Evolutionary conservation across 2,113 vertebrate species (phyloP), one percentile per base, ranked within the genome.

Genomic region (Clinocottus analis): DNA sequence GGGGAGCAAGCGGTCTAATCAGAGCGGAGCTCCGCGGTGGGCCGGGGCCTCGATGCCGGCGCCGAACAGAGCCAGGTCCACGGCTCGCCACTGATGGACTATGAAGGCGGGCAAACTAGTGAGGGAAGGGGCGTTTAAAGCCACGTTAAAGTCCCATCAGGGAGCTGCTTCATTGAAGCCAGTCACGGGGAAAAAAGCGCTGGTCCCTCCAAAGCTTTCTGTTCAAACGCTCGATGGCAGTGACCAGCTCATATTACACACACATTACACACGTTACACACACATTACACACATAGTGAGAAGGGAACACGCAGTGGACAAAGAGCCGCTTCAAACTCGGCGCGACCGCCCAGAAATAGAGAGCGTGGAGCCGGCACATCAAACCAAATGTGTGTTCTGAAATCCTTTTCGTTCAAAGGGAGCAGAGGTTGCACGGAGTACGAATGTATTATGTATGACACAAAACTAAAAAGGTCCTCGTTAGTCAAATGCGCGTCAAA

Each of bases 1-100:
- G 87, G 87, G 86, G 80, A 86, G 82, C 31, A 49, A 60, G 83
- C 67, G 37, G 87, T 77, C 82, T 85, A 87, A 93, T 90, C 87
- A 91, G 88, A 87, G 87, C 21, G 29, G 81, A 78, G 65, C 33
- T 65, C 83, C 78, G 72, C 72, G 78, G 85, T 62, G 69, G 75
- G 68, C 64, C 71, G 59, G 82, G 79, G 80, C 71, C 84, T 84
- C 75, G 27, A 73, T 49, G 67, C 53, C 55, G 70, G 77, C 31
- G 55, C 67, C 75, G 55, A 72, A 85, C 77, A 74, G 69, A 80
- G 76, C 76, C 82, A 86, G 66, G 75, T 73, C 81, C 65, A 67
- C 70, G 56, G 83, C 80, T 73, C 81, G 85, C 79, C 39, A 64
- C 76, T 49, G 64, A 88, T 13, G 27, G 62, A 87, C 66, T n/a